A percentile compares a stretch with the other conserved stretches of the same genome.
Conservation (phyloP, 2,888 invertebrate genomes). For the Anarsia innoxiella region DNA sequence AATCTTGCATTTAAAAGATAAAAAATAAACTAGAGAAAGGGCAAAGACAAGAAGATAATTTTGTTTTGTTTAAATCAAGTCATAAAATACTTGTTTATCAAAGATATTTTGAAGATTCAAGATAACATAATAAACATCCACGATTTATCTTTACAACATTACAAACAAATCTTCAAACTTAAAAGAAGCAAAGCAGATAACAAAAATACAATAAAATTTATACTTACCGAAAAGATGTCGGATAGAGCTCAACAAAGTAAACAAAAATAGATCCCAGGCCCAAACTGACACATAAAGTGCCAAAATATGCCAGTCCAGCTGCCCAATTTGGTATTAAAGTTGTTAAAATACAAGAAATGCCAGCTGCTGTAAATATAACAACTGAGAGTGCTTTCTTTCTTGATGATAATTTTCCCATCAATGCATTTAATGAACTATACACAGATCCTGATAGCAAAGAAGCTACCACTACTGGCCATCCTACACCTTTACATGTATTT, state of each 20-base stretch:
- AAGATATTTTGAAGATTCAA: too few species aligned
- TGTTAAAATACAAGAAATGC: background rate
- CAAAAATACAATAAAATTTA: too few species aligned
- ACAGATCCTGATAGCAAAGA: background rate
- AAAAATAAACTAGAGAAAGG: too few species aligned
- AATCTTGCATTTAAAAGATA: too few species aligned
- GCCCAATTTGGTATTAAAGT: background rate
- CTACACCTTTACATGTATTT: background rate
- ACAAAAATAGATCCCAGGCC: background rate
- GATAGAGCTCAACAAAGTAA: background rate
- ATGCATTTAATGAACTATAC: background rate
- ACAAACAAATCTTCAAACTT: too few species aligned
- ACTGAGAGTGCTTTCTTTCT: background rate
- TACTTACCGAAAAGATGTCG: background rate
- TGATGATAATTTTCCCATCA: background rate
- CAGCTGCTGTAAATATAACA: background rate
- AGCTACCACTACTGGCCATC: background rate
- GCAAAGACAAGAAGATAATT: too few species aligned
- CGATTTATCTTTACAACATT: too few species aligned
- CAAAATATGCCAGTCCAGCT: background rate
- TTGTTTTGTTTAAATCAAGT: too few species aligned
- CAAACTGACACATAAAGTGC: background rate
- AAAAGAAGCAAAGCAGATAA: too few species aligned
- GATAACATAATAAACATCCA: too few species aligned
- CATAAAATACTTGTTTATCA: too few species aligned